Conservation (phyloP, 30 jellyfish, hydroid and myxozoan species). For the Hydractinia echinata region DNA sequence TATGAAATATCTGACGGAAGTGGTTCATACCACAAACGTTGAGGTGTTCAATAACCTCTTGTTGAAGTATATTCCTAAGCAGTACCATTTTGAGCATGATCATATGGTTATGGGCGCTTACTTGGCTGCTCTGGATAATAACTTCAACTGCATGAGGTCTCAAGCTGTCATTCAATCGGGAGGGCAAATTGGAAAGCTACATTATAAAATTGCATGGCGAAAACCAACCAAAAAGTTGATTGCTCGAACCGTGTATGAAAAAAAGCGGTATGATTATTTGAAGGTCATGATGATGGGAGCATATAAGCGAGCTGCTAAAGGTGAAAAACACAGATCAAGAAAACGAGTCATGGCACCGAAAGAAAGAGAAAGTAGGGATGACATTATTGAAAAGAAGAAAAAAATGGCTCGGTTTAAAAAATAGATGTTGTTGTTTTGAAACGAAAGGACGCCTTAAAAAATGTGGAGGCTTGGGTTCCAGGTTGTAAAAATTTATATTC, state of each 20-base stretch:
- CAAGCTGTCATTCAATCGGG: constrained; percentile 1
- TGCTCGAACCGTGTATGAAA: constrained; percentile 13
- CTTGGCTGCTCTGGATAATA: constrained; percentile 3
- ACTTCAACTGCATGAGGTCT: not conserved
- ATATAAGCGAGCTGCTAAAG: not conserved
- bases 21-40: not conserved
- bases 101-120: constrained; percentile 10
- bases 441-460: no score
- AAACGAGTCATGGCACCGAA: not conserved
- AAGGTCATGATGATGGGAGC: not conserved
- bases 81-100: constrained; percentile 11
- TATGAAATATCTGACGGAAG: not conserved
- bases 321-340: not conserved
- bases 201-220: constrained; percentile 8
- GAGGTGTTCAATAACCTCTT: not conserved
- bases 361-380: not conserved
- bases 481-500: no score
- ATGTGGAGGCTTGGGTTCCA: no score
- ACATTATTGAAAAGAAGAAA: not conserved
- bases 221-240: not conserved
- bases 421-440: not conserved
- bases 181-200: constrained; percentile 1
- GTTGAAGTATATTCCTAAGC: constrained; percentile 4
- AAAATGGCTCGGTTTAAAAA: not conserved
- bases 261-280: not conserved